Percentiles rank a stretch among this genome's conserved stretches.
phyloP scores from a whole-genome alignment of 2,888 invertebrate genomes.

The Argyresthia albistria region DNA sequence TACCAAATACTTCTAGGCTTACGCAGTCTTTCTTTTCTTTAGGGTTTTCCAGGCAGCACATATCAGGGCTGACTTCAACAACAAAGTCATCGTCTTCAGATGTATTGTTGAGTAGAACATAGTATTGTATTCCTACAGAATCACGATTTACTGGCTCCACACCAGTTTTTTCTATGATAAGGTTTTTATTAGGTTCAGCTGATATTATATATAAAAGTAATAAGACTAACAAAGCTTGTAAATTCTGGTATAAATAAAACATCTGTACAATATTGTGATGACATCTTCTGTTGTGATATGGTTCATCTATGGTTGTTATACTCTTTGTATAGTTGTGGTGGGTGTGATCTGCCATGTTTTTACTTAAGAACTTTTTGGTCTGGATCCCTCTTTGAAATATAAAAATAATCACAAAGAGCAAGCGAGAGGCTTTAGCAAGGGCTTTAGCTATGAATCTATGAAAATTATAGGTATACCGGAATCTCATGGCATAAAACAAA shows the following conservation, averaged over 20 bases:
- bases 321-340: no score
- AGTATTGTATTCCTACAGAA: slow-evolving; percentile 35
- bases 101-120: slow-evolving; percentile 34
- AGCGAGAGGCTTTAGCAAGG: no score
- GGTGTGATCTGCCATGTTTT: no score
- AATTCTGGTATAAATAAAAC: slow-evolving; percentile 14
- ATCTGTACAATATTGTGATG: slow-evolving; percentile 5
- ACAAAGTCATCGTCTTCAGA: slow-evolving; percentile 24
- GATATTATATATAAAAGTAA: neutral
- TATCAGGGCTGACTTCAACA: slow-evolving; percentile 34
- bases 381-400: no score
- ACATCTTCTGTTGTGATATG: no score
- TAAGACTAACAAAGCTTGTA: slow-evolving; percentile 3
- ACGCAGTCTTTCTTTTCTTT: slow-evolving; percentile 27
- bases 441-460: no score
- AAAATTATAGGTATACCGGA: no score
- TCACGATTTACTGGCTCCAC: slow-evolving; percentile 19
- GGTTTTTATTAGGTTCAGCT: slow-evolving; percentile 18
- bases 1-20: slow-evolving; percentile 31
- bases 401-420: no score
- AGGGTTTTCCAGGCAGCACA: slow-evolving; percentile 34
- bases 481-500: no score
- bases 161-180: slow-evolving; percentile 22
- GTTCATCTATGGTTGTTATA: no score
- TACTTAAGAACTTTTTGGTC: no score